Conservation (phyloP, 1,140 invertebrate species). For the Hirudo medicinalis region DNA sequence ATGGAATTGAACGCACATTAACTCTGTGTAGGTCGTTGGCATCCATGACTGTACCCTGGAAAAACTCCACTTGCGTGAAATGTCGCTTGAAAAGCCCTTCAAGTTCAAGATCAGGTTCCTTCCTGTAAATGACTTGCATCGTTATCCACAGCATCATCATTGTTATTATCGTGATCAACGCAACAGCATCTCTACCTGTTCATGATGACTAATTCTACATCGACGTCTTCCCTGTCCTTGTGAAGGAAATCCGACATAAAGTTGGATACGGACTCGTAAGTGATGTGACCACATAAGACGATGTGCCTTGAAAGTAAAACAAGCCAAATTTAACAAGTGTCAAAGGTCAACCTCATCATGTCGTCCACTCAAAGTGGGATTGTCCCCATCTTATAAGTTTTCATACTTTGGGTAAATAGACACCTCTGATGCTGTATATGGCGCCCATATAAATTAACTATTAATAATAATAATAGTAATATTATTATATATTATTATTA, state of each 20-base stretch:
- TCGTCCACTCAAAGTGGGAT: too few species aligned
- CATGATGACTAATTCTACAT: slow-evolving; percentile 99
- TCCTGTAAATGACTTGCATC: slow-evolving; percentile 26
- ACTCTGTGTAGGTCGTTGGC: slow-evolving; percentile 95
- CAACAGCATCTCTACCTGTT: slow-evolving; percentile 60
- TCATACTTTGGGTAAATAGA: too few species aligned
- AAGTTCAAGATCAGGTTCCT: slow-evolving; percentile 75
- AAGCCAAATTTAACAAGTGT: neutral
- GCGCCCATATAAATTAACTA: too few species aligned
- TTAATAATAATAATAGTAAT: too few species aligned
- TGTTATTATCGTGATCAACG: neutral
- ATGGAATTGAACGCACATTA: slow-evolving; percentile 64
- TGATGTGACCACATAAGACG: slow-evolving; percentile 52
- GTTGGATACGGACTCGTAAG: slow-evolving; percentile 98
- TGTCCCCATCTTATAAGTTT: too few species aligned
- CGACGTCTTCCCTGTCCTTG: slow-evolving; percentile 98
- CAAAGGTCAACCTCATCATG: too few species aligned
- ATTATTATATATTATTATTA: too few species aligned
- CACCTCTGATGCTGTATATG: too few species aligned
- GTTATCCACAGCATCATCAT: neutral
- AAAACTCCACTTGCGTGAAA: slow-evolving; percentile 99
- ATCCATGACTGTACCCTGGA: slow-evolving; percentile 99
- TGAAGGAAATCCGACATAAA: slow-evolving; percentile 99
- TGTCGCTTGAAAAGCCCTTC: slow-evolving; percentile 96
- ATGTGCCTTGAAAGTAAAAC: slow-evolving; percentile 20